Evolutionary conservation across 2,888 invertebrate genomes (phyloP).

Genomic region (Scaptomyza parva): DNA sequence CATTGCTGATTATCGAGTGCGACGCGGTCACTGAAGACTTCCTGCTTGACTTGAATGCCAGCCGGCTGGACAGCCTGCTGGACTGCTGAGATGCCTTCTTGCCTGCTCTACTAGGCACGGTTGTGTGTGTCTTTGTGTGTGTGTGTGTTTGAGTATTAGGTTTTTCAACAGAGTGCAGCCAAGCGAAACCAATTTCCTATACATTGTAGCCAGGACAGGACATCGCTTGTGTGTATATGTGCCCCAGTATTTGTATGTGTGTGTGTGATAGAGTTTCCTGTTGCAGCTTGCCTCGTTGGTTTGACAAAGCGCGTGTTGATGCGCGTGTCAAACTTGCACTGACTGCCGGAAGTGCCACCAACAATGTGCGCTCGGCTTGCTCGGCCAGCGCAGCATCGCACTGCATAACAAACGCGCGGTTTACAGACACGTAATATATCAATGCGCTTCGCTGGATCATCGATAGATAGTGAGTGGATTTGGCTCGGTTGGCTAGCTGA

Average conservation of each 20-base stretch:
- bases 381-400: constrained; percentile 12
- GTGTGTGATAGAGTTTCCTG: constrained; percentile 59
- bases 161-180: constrained; percentile 73
- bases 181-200: constrained; percentile 80
- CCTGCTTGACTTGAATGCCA: constrained; percentile 64
- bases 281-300: constrained; percentile 59
- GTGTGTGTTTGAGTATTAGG: constrained; percentile 52
- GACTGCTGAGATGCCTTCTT: not conserved
- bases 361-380: constrained; percentile 45
- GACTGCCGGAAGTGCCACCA: constrained; percentile 70
- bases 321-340: constrained; percentile 81
- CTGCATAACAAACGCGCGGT: constrained; percentile 43
- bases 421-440: constrained; percentile 76
- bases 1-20: constrained; percentile 78
- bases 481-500: constrained; percentile 33
- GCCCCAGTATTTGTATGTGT: constrained; percentile 23
- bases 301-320: constrained; percentile 80
- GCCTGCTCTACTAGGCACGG: not conserved
- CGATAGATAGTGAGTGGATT: constrained; percentile 11
- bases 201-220: constrained; percentile 56
- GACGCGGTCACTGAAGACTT: constrained; percentile 80
- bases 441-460: constrained; percentile 55
- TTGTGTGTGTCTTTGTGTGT: constrained; percentile 14
- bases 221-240: constrained; percentile 17
- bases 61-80: constrained; percentile 8